Conservation (phyloP, 2,888 invertebrate genomes). For the Zaprionus obscuricornis region DNA sequence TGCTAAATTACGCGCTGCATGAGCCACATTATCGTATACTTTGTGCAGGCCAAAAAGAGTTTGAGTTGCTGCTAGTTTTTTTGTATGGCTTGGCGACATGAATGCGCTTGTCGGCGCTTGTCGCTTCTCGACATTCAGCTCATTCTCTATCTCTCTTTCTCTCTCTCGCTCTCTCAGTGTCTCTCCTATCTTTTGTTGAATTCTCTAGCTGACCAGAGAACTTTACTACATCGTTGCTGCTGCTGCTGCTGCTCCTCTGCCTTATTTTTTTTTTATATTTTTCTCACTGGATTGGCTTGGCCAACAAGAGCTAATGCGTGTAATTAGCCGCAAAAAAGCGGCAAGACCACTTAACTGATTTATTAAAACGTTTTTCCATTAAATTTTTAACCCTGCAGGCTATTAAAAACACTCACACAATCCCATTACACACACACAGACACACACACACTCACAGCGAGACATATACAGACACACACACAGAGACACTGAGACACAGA, state of each 20-base stretch:
- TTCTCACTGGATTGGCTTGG: constrained; percentile 48
- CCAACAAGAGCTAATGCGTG: constrained; percentile 77
- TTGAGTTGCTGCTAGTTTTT: background rate
- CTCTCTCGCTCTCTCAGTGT: background rate
- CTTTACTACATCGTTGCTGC: no score
- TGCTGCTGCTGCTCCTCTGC: no score
- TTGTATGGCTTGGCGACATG: constrained; percentile 48
- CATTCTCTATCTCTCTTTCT: constrained; percentile 3
- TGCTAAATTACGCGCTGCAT: constrained; percentile 75
- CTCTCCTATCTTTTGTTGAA: no score
- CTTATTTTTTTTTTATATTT: no score
- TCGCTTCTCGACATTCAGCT: constrained; percentile 57
- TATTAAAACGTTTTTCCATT: constrained; percentile 79
- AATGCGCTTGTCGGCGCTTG: constrained; percentile 51
- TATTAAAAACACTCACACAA: constrained; percentile 68
- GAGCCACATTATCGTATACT: constrained; percentile 42
- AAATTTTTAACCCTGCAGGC: constrained; percentile 78
- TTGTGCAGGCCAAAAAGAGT: background rate
- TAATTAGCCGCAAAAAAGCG: constrained; percentile 79
- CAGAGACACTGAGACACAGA: constrained; percentile 36
- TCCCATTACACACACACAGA: constrained; percentile 25
- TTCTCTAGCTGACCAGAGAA: no score
- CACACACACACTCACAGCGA: constrained; percentile 32
- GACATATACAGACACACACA: constrained; percentile 29
- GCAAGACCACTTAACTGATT: constrained; percentile 79